These are phyloP conservation scores for Andrena flavipes DNA, from an alignment of 2,888 invertebrate genomes.

Conservation along the genomic window DNA sequence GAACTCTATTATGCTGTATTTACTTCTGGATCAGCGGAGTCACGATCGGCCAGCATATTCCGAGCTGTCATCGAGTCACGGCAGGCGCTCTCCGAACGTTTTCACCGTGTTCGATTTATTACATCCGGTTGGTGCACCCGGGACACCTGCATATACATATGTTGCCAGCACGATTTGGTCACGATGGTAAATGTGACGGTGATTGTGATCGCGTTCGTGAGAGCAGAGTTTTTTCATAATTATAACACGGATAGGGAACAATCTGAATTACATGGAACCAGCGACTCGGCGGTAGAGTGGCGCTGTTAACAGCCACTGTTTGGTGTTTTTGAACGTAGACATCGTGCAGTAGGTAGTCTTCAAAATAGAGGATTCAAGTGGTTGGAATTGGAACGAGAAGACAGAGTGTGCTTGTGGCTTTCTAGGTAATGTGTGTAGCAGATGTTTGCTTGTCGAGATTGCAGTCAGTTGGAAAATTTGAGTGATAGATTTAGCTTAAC, in stretches of 20 bases:
- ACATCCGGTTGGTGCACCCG: constrained; percentile 73
- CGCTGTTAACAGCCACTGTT: background rate
- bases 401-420: background rate
- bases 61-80: constrained; percentile 76
- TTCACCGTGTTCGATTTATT: constrained; percentile 78
- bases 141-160: constrained; percentile 73
- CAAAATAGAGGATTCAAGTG: background rate
- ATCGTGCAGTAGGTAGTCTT: background rate
- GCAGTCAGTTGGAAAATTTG: background rate
- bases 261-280: constrained; percentile 15
- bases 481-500: background rate
- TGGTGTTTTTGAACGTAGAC: background rate
- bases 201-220: constrained; percentile 55
- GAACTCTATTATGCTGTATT: constrained; percentile 58
- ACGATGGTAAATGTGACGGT: constrained; percentile 45
- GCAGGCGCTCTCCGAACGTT: constrained; percentile 67
- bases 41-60: constrained; percentile 61
- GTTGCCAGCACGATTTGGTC: constrained; percentile 55
- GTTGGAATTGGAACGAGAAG: background rate
- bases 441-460: constrained; percentile 4
- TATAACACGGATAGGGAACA: background rate
- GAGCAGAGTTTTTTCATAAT: constrained; percentile 48
- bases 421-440: background rate
- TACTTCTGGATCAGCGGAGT: constrained; percentile 58
- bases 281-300: background rate